Percentiles rank a stretch among this genome's conserved stretches.
Conservation (phyloP, 2,113 vertebrate species). For the Antechinus flavipes region DNA sequence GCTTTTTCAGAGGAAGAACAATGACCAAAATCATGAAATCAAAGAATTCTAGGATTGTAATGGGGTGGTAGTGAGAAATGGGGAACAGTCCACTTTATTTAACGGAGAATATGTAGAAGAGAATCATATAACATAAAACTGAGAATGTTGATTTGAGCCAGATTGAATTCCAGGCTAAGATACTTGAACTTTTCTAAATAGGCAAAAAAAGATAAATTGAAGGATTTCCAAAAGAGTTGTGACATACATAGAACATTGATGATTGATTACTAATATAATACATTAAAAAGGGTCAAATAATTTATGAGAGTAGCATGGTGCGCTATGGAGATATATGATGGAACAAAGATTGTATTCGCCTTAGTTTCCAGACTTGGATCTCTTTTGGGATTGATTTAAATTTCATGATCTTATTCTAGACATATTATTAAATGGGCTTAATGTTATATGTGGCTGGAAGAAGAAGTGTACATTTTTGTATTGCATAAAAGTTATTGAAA, state of each 20-base stretch:
- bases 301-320: neutral
- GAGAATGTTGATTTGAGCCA: neutral
- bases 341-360: neutral
- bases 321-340: neutral
- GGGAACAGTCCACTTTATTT: neutral
- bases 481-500: neutral
- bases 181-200: neutral
- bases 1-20: neutral
- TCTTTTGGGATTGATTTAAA: neutral
- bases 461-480: neutral
- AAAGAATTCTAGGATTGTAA: neutral
- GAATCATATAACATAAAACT: neutral
- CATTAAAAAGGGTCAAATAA: neutral
- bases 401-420: slow-evolving; percentile 14
- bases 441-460: neutral
- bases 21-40: neutral
- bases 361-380: neutral
- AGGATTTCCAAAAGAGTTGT: neutral
- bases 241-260: neutral
- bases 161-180: neutral
- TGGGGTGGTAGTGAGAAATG: neutral
- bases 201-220: neutral
- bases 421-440: neutral
- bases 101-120: too few species aligned
- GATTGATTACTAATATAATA: neutral